phyloP scores from a whole-genome alignment of 2,888 invertebrate genomes.

The Zele albiditarsus region DNA sequence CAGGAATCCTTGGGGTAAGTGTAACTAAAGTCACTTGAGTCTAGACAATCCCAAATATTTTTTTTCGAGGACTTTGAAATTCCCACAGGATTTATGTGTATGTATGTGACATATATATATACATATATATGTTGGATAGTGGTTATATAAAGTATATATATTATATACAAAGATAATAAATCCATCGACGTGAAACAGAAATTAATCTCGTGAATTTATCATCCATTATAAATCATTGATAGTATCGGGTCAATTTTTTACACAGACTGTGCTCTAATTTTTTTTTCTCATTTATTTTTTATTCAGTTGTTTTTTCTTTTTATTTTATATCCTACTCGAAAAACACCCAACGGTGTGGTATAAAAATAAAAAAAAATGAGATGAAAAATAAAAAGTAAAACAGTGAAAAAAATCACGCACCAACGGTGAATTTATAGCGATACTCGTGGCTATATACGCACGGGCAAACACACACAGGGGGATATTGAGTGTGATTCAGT shows the following conservation, averaged over 20 bases:
- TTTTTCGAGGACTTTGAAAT: not conserved
- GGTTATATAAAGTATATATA: not conserved
- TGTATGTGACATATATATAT: not conserved
- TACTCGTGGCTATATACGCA: not conserved
- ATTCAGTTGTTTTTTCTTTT: not conserved
- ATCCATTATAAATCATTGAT: conserved; percentile 6
- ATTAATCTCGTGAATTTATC: conserved; percentile 9
- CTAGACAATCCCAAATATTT: conserved; percentile 7
- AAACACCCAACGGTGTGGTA: not conserved
- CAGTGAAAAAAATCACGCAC: not conserved
- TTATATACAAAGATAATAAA: conserved; percentile 1
- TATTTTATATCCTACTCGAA: not conserved
- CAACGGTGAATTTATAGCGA: not conserved
- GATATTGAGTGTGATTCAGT: not conserved
- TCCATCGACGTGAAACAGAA: not conserved
- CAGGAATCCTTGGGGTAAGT: conserved; percentile 31
- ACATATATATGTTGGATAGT: not conserved
- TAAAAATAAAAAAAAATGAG: too few relatives aligned
- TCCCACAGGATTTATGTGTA: not conserved
- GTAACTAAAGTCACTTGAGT: not conserved
- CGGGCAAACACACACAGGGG: not conserved
- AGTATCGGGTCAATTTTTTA: conserved; percentile 2
- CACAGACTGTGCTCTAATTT: not conserved
- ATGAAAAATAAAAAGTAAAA: too few relatives aligned
- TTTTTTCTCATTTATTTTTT: not conserved